phyloP scores from a whole-genome alignment of 2,888 invertebrate species.

The Acanthoscelides obtectus region DNA sequence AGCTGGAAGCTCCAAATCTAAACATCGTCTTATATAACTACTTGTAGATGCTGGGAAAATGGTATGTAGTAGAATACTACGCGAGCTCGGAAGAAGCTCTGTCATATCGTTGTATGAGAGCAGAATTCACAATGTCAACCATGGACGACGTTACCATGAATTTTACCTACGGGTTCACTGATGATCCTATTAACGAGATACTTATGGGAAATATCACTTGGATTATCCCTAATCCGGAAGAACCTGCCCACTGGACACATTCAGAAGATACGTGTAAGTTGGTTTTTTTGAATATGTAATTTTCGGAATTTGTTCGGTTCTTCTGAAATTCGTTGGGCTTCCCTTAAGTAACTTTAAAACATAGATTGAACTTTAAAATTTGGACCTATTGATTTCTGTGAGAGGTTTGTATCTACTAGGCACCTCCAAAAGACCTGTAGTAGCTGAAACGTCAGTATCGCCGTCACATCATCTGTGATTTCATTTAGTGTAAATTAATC shows the following conservation, averaged over 20 bases:
- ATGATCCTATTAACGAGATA: slow-evolving; percentile 76
- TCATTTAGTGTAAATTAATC: too few species aligned
- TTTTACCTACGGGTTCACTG: slow-evolving; percentile 80
- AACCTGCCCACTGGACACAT: slow-evolving; percentile 83
- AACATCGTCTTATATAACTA: slow-evolving; percentile 6
- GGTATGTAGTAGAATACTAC: slow-evolving; percentile 86
- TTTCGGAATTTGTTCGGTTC: too few species aligned
- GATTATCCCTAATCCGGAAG: slow-evolving; percentile 67
- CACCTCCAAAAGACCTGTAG: too few species aligned
- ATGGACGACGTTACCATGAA: slow-evolving; percentile 76
- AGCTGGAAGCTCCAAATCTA: too few species aligned
- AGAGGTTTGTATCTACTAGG: too few species aligned
- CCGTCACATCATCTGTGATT: too few species aligned
- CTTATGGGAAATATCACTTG: slow-evolving; percentile 83
- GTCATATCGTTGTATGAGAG: slow-evolving; percentile 81
- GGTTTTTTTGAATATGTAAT: too few species aligned
- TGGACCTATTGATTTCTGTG: too few species aligned
- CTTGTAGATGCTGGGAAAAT: slow-evolving; percentile 69
- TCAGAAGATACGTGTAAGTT: slow-evolving; percentile 77
- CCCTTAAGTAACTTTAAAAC: too few species aligned
- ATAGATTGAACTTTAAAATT: too few species aligned
- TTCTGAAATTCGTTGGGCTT: too few species aligned
- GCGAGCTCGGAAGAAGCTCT: slow-evolving; percentile 84
- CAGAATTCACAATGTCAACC: slow-evolving; percentile 56
- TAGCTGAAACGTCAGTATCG: too few species aligned